These are phyloP conservation scores for Eulemur coronatus DNA, from an alignment of 2,797 vertebrate species.

Conservation along the genomic window DNA sequence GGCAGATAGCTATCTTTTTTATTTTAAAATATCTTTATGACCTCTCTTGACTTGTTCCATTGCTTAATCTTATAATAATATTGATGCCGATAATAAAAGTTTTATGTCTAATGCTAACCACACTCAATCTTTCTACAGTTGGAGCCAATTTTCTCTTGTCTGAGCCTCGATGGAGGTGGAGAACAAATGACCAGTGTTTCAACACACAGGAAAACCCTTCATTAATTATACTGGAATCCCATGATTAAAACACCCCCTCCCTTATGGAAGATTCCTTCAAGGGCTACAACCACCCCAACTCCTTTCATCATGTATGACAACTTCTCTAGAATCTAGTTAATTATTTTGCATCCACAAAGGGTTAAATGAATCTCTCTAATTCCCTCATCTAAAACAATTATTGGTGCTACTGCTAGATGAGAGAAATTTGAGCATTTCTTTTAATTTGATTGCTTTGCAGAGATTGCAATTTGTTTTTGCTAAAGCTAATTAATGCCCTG, in stretches of 20 bases:
- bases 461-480: slow-evolving; percentile 41
- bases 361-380: slow-evolving; percentile 42
- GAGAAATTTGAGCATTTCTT: slow-evolving; percentile 47
- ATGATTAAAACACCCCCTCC: slow-evolving; percentile 51
- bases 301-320: slow-evolving; percentile 61
- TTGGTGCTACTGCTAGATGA: not conserved
- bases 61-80: slow-evolving; percentile 57
- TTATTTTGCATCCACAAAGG: slow-evolving; percentile 58
- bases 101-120: slow-evolving; percentile 60
- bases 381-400: slow-evolving; percentile 4
- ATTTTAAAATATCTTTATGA: slow-evolving; percentile 57
- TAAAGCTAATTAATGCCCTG: slow-evolving; percentile 50
- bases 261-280: not conserved
- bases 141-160: slow-evolving; percentile 48
- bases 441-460: slow-evolving; percentile 51
- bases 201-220: slow-evolving; percentile 53
- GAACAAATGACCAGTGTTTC: slow-evolving; percentile 72
- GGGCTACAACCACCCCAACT: not conserved
- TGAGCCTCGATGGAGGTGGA: not conserved
- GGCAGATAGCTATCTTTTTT: slow-evolving; percentile 41
- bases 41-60: slow-evolving; percentile 43
- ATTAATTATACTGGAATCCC: slow-evolving; percentile 45
- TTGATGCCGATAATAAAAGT: slow-evolving; percentile 55
- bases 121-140: slow-evolving; percentile 11
- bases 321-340: slow-evolving; percentile 50